Percentiles rank a stretch among this genome's conserved stretches.
phyloP scores from a whole-genome alignment of 2,113 vertebrate species.

The Oriolus oriolus region DNA sequence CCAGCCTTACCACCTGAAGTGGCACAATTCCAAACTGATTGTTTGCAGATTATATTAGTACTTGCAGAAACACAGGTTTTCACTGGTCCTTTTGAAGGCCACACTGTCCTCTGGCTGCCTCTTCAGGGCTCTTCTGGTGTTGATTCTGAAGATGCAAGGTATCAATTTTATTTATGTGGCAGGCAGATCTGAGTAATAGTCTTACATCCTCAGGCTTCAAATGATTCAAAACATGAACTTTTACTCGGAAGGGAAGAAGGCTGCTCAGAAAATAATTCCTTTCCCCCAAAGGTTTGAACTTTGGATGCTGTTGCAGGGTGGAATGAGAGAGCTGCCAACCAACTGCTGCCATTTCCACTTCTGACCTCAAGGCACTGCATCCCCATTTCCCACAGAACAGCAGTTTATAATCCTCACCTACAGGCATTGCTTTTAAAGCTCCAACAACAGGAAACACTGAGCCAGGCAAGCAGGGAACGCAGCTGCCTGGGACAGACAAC shows the following conservation, averaged over 20 bases:
- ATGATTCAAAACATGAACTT: not conserved
- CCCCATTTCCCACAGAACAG: not conserved
- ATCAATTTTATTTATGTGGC: not conserved
- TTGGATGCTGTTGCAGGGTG: not conserved
- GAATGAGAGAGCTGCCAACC: not conserved
- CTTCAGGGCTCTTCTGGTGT: not conserved
- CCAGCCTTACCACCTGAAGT: not conserved
- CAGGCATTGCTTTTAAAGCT: not conserved
- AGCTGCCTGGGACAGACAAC: not conserved
- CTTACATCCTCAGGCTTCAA: not conserved
- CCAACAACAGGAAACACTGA: not conserved
- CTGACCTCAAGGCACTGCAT: not conserved
- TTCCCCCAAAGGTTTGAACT: not conserved
- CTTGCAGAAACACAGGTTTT: not conserved
- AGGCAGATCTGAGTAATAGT: not conserved
- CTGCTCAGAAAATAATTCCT: not conserved
- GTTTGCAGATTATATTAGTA: not conserved
- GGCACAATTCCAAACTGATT: not conserved
- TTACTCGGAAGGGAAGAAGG: not conserved
- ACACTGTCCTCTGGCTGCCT: not conserved
- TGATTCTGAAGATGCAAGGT: not conserved
- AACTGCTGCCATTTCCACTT: not conserved
- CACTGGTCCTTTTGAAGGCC: not conserved
- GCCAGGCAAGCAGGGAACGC: fast-evolving
- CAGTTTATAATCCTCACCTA: not conserved